Percentiles rank a stretch among this genome's conserved stretches.
These are phyloP conservation scores for Oryzaephilus surinamensis DNA, from an alignment of 1,140 invertebrate species.

Conservation along the genomic window DNA sequence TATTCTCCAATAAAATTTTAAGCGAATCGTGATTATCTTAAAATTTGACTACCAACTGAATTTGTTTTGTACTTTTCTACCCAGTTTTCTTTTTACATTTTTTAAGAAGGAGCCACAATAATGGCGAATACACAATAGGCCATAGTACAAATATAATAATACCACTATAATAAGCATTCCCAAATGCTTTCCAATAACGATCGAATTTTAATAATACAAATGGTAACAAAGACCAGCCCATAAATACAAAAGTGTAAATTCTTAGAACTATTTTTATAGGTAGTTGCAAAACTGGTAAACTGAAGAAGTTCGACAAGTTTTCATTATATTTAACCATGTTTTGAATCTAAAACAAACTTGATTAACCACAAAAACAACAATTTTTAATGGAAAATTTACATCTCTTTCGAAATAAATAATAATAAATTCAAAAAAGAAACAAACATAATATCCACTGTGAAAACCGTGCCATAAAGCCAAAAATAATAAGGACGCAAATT, in stretches of 20 bases:
- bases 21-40: too few species aligned
- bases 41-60: too few species aligned
- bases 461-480: slow-evolving; percentile 91
- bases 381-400: slow-evolving; percentile 43
- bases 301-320: slow-evolving; percentile 38
- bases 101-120: slow-evolving; percentile 21
- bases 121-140: slow-evolving; percentile 40
- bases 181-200: slow-evolving; percentile 51
- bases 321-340: slow-evolving; percentile 42
- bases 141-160: slow-evolving; percentile 52
- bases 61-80: too few species aligned
- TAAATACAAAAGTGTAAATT: slow-evolving; percentile 65
- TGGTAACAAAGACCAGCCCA: slow-evolving; percentile 75
- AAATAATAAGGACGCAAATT: slow-evolving; percentile 69
- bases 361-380: slow-evolving; percentile 1
- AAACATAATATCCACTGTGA: slow-evolving; percentile 82
- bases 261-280: slow-evolving; percentile 52
- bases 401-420: slow-evolving; percentile 82
- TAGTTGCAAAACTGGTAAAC: slow-evolving; percentile 30
- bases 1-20: too few species aligned
- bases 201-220: slow-evolving; percentile 65
- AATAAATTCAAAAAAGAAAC: slow-evolving; percentile 85
- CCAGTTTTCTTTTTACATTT: too few species aligned
- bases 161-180: slow-evolving; percentile 51
- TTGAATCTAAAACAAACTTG: slow-evolving; percentile 39